phyloP scores from a whole-genome alignment of 2,888 invertebrate species.

The Aspidiotus rigidus region DNA sequence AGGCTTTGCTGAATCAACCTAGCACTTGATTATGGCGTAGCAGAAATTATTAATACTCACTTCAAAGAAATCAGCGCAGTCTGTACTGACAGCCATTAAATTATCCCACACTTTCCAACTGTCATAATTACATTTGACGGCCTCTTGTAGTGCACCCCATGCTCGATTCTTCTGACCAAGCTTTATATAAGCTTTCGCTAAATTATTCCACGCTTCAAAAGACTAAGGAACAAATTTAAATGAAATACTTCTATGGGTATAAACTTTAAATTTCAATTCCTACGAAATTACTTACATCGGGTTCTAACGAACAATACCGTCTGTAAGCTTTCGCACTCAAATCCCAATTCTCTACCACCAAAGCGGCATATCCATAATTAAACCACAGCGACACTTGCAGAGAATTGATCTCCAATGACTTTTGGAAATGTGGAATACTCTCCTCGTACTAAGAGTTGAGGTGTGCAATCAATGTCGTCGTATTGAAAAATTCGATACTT shows the following conservation, averaged over 20 bases:
- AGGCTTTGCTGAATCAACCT: not conserved
- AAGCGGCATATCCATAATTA: constrained; percentile 73
- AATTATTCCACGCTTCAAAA: constrained; percentile 97
- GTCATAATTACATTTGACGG: constrained; percentile 82
- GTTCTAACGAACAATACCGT: constrained; percentile 77
- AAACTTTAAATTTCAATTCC: not conserved
- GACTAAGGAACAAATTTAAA: constrained; percentile 47
- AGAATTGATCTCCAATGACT: constrained; percentile 74
- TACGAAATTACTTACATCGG: constrained; percentile 43
- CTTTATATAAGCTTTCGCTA: constrained; percentile 86
- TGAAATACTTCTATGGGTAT: not conserved
- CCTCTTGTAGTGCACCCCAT: constrained; percentile 74
- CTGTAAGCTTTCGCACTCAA: constrained; percentile 75
- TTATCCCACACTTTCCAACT: constrained; percentile 97
- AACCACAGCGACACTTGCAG: constrained; percentile 82
- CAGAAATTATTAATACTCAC: constrained; percentile 41
- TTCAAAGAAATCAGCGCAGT: constrained; percentile 76
- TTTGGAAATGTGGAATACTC: constrained; percentile 70
- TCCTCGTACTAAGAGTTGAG: constrained; percentile 51
- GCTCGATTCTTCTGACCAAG: constrained; percentile 77
- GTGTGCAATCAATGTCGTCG: not conserved
- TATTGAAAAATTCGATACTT: constrained; percentile 1
- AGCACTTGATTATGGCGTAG: not conserved
- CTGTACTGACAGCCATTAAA: constrained; percentile 74
- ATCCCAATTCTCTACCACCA: constrained; percentile 70